Percentiles rank a stretch among this genome's conserved stretches.
phyloP scores from a whole-genome alignment of 2,797 vertebrate genomes.

The Oryzias sinensis region DNA sequence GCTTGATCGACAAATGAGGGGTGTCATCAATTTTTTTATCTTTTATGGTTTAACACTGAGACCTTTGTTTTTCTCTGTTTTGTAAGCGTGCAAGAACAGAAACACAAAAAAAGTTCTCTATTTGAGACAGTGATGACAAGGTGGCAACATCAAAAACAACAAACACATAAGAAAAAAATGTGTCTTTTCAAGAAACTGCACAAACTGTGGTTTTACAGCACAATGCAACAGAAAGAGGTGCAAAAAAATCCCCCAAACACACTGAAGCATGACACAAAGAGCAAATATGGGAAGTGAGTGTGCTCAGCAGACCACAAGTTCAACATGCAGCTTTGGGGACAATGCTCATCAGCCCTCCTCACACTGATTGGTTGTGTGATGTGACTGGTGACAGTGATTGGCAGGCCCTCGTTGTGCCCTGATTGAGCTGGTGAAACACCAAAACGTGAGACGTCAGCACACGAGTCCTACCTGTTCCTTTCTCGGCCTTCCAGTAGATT shows the following conservation, averaged over 20 bases:
- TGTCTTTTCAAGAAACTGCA: slow-evolving; percentile 26
- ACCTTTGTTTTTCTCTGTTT: no score
- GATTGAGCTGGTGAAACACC: slow-evolving; percentile 63
- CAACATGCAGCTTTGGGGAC: slow-evolving; percentile 58
- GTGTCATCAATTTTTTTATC: no score
- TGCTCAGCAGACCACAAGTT: slow-evolving; percentile 53
- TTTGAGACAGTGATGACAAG: slow-evolving; percentile 14
- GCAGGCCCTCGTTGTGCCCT: slow-evolving; percentile 72
- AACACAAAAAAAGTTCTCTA: not conserved
- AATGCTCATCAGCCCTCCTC: slow-evolving; percentile 37
- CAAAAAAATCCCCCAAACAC: slow-evolving; percentile 8
- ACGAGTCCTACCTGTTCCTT: slow-evolving; percentile 90
- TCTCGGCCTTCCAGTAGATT: slow-evolving; percentile 80
- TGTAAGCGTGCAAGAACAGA: not conserved
- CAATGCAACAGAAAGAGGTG: slow-evolving; percentile 13
- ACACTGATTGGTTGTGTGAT: slow-evolving; percentile 60
- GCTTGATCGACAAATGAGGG: no score
- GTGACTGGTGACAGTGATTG: slow-evolving; percentile 71
- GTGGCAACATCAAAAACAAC: not conserved
- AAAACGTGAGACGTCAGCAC: slow-evolving; percentile 56
- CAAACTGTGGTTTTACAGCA: slow-evolving; percentile 5
- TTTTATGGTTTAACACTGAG: no score
- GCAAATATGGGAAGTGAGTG: slow-evolving; percentile 32
- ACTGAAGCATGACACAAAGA: slow-evolving; percentile 29
- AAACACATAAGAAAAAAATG: slow-evolving; percentile 1